Evolutionary conservation across 2,113 vertebrate species (phyloP).

Genomic region (Nesospiza acunhae): DNA sequence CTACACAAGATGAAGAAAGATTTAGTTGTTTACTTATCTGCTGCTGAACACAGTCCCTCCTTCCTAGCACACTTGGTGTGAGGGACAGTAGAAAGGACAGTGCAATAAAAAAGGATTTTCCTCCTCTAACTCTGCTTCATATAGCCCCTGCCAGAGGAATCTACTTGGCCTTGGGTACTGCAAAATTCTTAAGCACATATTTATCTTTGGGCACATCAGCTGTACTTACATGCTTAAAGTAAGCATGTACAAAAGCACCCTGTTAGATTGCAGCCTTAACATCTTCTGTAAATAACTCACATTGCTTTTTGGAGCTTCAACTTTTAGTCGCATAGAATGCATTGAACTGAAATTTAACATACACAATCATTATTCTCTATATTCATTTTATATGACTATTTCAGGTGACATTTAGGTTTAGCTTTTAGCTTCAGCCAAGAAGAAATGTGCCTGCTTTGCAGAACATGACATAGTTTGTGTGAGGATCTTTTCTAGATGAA

Average conservation of each 20-base stretch:
- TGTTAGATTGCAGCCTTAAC: neutral
- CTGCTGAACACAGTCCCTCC: neutral
- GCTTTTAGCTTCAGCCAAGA: constrained; percentile 21
- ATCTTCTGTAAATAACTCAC: constrained; percentile 4
- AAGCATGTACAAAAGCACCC: neutral
- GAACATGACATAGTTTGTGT: neutral
- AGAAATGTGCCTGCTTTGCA: neutral
- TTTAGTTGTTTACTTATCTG: neutral
- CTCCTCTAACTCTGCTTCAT: neutral
- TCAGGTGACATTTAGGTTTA: neutral
- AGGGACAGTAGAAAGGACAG: neutral
- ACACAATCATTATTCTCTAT: neutral
- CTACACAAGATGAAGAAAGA: neutral
- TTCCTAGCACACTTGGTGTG: neutral
- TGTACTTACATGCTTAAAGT: neutral
- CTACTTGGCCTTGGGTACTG: neutral
- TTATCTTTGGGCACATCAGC: constrained; percentile 30
- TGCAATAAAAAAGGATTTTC: constrained; percentile 8
- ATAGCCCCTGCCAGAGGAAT: neutral
- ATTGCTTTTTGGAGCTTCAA: constrained; percentile 11
- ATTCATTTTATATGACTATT: neutral
- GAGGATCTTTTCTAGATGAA: neutral
- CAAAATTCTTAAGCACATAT: neutral
- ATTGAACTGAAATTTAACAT: neutral
- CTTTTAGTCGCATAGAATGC: neutral